Conservation (phyloP, 1,140 invertebrate species). For the Lasioglossum albipes region DNA sequence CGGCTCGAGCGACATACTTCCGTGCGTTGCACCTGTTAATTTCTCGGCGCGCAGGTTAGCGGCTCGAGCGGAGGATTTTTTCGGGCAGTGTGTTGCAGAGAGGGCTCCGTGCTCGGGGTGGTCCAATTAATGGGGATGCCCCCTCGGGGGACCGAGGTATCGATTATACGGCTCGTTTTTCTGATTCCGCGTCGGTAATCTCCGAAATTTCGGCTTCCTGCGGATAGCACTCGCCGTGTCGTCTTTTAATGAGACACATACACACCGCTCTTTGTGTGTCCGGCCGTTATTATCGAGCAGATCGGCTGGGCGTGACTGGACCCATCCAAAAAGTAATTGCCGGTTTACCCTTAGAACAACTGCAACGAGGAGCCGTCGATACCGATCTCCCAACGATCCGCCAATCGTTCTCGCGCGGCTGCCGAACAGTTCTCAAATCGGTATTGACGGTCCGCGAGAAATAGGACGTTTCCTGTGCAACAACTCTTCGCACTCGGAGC, state of each 20-base stretch:
- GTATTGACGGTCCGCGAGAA: too few relatives aligned
- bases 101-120: conserved; percentile 16
- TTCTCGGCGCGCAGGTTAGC: not conserved
- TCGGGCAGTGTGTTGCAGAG: not conserved
- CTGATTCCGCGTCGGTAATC: conserved; percentile 32
- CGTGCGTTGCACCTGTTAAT: not conserved
- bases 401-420: not conserved
- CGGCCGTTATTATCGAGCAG: conserved; percentile 30
- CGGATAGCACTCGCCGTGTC: conserved; percentile 28
- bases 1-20: not conserved
- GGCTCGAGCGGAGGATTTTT: not conserved
- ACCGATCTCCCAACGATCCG: not conserved
- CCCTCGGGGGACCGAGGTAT: not conserved
- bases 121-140: conserved; percentile 29
- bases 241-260: conserved; percentile 47
- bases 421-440: conserved; percentile 5
- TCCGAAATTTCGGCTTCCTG: conserved; percentile 40
- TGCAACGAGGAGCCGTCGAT: conserved; percentile 9
- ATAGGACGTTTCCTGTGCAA: too few relatives aligned
- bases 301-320: conserved; percentile 39
- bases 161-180: conserved; percentile 41
- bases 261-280: not conserved
- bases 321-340: conserved; percentile 39
- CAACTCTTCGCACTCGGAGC: too few relatives aligned
- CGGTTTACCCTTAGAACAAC: conserved; percentile 30